A percentile compares a stretch with the other conserved stretches of the same genome.
Conservation (phyloP, 2,888 invertebrate species). For the Eucera pruinosa region DNA sequence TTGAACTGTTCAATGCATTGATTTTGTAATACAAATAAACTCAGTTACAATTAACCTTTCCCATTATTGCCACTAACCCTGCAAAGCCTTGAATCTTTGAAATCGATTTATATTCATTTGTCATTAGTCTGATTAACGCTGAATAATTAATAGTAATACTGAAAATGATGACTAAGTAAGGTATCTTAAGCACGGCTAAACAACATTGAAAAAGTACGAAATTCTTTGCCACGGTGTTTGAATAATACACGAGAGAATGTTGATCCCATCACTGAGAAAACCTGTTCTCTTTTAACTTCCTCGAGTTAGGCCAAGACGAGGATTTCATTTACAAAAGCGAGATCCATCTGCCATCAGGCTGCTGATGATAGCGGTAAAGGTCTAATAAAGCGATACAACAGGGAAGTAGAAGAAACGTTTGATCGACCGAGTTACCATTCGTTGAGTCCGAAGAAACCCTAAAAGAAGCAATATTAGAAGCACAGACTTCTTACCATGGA, state of each 20-base stretch:
- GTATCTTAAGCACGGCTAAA: too few relatives aligned
- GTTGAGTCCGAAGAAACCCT: constrained; percentile 10
- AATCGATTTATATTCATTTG: too few relatives aligned
- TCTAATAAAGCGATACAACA: constrained; percentile 52
- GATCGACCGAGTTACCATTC: constrained; percentile 45
- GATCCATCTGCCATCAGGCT: constrained; percentile 44
- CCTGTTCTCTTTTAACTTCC: constrained; percentile 43
- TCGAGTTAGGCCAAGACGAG: constrained; percentile 25
- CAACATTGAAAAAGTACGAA: too few relatives aligned
- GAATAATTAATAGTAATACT: too few relatives aligned
- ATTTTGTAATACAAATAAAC: too few relatives aligned
- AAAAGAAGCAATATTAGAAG: constrained; percentile 19
- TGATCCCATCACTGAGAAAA: constrained; percentile 37
- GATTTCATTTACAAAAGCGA: constrained; percentile 49
- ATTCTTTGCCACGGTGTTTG: too few relatives aligned
- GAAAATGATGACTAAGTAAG: too few relatives aligned
- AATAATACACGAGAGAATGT: constrained; percentile 20
- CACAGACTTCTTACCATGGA: constrained; percentile 20
- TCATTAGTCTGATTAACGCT: too few relatives aligned
- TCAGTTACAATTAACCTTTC: too few relatives aligned
- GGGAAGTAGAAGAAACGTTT: constrained; percentile 35
- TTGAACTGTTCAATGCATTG: too few relatives aligned
- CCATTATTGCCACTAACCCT: too few relatives aligned
- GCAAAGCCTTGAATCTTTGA: too few relatives aligned
- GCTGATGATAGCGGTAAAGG: constrained; percentile 42